Evolutionary conservation across 2,888 invertebrate species (phyloP).

Genomic region (Amphimallon solstitiale): DNA sequence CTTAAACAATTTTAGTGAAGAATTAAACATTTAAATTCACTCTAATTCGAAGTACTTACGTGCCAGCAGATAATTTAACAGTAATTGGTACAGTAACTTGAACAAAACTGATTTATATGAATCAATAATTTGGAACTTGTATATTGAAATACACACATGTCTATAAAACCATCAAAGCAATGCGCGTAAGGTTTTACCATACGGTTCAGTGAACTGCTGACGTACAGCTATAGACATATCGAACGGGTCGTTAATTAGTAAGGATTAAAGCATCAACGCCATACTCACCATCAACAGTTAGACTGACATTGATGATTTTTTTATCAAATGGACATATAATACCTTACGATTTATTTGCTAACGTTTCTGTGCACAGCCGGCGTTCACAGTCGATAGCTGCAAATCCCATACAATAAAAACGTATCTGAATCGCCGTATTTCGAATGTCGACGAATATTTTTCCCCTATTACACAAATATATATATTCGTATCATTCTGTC

Average conservation of each 20-base stretch:
- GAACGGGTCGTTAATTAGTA: conserved; percentile 6
- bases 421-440: not conserved
- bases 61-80: too few species aligned
- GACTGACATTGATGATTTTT: conserved; percentile 16
- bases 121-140: too few species aligned
- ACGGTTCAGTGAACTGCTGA: not conserved
- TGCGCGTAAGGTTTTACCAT: not conserved
- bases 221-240: not conserved
- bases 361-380: not conserved
- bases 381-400: not conserved
- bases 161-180: not conserved
- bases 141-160: too few species aligned
- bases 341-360: conserved; percentile 5
- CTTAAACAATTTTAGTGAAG: too few species aligned
- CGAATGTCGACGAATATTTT: conserved; percentile 5
- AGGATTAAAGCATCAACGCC: conserved; percentile 21
- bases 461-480: not conserved
- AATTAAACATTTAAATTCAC: too few species aligned
- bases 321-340: conserved; percentile 10
- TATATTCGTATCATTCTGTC: conserved; percentile 11
- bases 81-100: too few species aligned
- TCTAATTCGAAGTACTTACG: too few species aligned
- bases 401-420: conserved; percentile 15
- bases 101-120: too few species aligned
- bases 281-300: conserved; percentile 20